Evolutionary conservation across 37 sponge, comb jelly and placozoan species (phyloP).

Genomic region (Haliclona indistincta): DNA sequence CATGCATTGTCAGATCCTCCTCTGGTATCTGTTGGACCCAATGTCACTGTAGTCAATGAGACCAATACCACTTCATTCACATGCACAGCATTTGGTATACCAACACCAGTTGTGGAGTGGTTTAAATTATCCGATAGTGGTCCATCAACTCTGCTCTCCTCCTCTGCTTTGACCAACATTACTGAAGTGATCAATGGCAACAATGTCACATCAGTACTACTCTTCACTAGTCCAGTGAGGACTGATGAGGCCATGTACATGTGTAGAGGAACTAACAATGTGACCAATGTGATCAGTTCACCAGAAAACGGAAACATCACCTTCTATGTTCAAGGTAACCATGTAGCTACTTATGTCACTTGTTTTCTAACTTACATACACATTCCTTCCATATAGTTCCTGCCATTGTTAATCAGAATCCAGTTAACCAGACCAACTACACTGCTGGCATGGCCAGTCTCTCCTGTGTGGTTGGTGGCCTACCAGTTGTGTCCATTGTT

Average conservation of each 20-base stretch:
- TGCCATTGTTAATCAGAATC: background rate
- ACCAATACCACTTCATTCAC: conserved; percentile 1
- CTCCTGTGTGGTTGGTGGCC: background rate
- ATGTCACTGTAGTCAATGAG: background rate
- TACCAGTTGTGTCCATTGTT: background rate
- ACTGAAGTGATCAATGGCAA: background rate
- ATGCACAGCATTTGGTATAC: background rate
- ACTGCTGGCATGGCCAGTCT: background rate
- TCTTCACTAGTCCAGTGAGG: background rate
- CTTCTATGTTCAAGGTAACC: conserved; percentile 1
- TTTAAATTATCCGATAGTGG: background rate
- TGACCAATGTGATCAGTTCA: background rate
- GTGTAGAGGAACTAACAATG: background rate
- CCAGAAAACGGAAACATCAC: background rate
- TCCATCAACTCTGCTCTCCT: background rate
- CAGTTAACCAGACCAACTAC: background rate
- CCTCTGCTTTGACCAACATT: background rate
- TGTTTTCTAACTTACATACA: too few species aligned
- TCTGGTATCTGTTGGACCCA: background rate
- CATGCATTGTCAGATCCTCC: conserved; percentile 11
- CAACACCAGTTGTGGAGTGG: background rate
- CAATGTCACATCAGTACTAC: background rate
- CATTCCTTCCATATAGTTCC: background rate
- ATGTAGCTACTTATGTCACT: too few species aligned
- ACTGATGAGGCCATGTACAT: background rate